Percentiles rank a stretch among this genome's conserved stretches.
Conservation (phyloP, 2,797 vertebrate genomes). For the Sebastes kiyomatsui region DNA sequence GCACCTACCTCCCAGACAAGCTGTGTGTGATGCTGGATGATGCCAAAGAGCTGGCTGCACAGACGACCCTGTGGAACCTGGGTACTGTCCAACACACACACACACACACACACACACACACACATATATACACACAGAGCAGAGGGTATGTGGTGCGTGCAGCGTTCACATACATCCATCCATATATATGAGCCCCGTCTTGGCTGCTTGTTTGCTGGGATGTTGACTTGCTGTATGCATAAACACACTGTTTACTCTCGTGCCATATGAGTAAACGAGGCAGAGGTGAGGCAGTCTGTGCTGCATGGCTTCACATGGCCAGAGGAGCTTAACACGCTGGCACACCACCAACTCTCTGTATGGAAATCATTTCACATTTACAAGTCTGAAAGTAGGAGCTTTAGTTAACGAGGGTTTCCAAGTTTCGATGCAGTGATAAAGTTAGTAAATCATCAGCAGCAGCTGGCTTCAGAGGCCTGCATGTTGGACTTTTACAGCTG, state of each 20-base stretch:
- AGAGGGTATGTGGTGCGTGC: too few species aligned
- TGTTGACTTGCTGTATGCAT: neutral
- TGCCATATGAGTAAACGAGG: neutral
- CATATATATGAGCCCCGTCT: neutral
- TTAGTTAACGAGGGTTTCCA: neutral
- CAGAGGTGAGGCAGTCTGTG: neutral
- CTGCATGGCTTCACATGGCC: neutral
- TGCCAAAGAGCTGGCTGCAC: constrained; percentile 92
- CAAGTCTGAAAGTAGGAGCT: too few species aligned
- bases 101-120: constrained; percentile 32
- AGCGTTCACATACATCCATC: neutral
- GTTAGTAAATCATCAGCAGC: too few species aligned
- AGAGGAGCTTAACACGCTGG: neutral
- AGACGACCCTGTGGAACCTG: constrained; percentile 82
- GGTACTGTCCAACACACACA: constrained; percentile 49
- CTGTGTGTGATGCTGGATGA: constrained; percentile 89
- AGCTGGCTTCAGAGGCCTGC: too few species aligned
- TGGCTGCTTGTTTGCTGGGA: neutral
- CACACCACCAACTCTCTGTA: too few species aligned
- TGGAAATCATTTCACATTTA: too few species aligned
- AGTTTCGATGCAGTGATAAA: neutral
- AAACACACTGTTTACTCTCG: neutral
- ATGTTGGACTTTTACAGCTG: too few species aligned
- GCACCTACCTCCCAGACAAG: constrained; percentile 89
- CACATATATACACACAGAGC: neutral